Conservation (phyloP, 2,888 invertebrate species). For the Cheilosia vulpina region DNA sequence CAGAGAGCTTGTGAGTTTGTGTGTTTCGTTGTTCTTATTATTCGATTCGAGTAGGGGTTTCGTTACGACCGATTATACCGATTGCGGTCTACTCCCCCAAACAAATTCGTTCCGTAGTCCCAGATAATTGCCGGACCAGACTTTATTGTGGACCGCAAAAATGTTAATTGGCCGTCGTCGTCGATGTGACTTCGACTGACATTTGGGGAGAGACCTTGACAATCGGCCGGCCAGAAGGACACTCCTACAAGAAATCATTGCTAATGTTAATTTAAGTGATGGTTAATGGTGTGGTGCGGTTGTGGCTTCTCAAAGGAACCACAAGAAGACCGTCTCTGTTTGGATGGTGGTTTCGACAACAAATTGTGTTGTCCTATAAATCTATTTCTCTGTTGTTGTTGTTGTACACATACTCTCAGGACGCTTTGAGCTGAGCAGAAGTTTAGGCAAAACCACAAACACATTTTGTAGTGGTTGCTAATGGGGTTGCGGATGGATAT, state of each 20-base stretch:
- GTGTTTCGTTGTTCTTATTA: conserved; percentile 5
- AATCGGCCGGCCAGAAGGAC: conserved; percentile 48
- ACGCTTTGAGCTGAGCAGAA: conserved; percentile 13
- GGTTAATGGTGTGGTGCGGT: conserved; percentile 64
- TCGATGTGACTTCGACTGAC: neutral
- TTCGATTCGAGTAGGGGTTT: neutral
- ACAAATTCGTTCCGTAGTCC: conserved; percentile 14
- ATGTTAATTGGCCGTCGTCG: conserved; percentile 58
- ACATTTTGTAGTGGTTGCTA: conserved; percentile 66
- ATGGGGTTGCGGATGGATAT: conserved; percentile 34
- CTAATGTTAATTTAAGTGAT: conserved; percentile 66
- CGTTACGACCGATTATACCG: conserved; percentile 16
- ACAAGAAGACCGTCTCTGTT: conserved; percentile 49
- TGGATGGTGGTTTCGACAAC: conserved; percentile 44
- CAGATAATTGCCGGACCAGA: conserved; percentile 45
- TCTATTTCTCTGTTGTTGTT: conserved; percentile 32
- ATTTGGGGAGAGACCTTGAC: conserved; percentile 8
- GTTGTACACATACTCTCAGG: neutral
- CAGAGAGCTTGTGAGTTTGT: conserved; percentile 1
- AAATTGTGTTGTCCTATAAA: conserved; percentile 48
- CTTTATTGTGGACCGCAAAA: conserved; percentile 44
- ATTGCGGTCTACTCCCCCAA: neutral
- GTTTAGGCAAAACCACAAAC: conserved; percentile 61
- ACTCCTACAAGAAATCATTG: conserved; percentile 58
- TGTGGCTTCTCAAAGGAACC: conserved; percentile 65